These are phyloP conservation scores for Sinocyclocheilus maitianheensis DNA, from an alignment of 2,113 vertebrate genomes.

Conservation along the genomic window DNA sequence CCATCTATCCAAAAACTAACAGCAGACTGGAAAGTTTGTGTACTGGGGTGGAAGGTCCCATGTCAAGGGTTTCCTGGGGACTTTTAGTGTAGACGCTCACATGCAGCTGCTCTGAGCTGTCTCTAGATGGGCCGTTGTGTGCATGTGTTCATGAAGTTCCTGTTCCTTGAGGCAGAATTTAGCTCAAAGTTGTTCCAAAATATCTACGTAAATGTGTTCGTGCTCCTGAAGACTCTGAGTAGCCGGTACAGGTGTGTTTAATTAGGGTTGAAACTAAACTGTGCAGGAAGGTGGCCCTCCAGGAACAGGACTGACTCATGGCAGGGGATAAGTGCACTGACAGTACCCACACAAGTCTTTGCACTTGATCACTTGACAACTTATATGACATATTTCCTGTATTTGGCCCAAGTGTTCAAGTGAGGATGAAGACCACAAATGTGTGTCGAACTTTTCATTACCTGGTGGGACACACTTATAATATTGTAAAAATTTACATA, in stretches of 20 bases:
- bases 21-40: slow-evolving; percentile 16
- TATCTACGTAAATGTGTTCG: not conserved
- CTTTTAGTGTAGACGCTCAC: not conserved
- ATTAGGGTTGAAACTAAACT: not conserved
- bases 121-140: not conserved
- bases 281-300: not conserved
- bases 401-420: no score
- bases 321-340: no score
- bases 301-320: not conserved
- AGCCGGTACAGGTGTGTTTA: not conserved
- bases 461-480: no score
- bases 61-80: not conserved
- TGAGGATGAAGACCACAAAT: no score
- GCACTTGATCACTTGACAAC: no score
- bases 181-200: not conserved
- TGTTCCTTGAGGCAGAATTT: not conserved
- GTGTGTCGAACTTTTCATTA: no score
- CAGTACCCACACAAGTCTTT: no score
- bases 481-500: no score
- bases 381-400: no score
- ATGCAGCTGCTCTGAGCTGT: not conserved
- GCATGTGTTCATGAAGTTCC: no score
- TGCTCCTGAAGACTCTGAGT: not conserved
- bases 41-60: not conserved
- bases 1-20: slow-evolving; percentile 27